These are phyloP conservation scores for Hyperopisus bebe DNA, from an alignment of 2,113 vertebrate genomes.

Conservation along the genomic window DNA sequence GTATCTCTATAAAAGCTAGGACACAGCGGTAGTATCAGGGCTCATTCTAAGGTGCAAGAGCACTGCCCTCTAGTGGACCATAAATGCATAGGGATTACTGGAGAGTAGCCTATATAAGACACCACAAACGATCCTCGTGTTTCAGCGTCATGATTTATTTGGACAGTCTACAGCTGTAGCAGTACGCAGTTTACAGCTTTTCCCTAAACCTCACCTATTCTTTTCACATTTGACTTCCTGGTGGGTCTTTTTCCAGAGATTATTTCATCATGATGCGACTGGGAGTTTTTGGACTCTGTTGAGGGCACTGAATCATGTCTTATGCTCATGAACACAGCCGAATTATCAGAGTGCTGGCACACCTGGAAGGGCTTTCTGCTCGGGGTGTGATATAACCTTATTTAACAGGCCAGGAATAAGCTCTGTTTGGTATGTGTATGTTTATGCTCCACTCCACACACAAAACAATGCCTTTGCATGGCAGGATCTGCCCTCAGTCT, in stretches of 20 bases:
- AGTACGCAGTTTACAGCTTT: background rate
- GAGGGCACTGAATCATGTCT: background rate
- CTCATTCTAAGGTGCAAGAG: background rate
- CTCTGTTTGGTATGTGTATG: background rate
- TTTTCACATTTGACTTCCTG: background rate
- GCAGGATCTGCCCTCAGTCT: background rate
- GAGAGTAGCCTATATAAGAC: background rate
- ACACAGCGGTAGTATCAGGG: background rate
- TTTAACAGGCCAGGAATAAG: background rate
- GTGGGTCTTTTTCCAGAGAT: background rate
- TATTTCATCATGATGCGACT: background rate
- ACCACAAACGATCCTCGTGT: background rate
- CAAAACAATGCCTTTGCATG: background rate
- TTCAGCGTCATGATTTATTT: background rate
- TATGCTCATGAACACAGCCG: no score
- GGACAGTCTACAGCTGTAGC: background rate
- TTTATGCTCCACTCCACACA: background rate
- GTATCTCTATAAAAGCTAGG: background rate
- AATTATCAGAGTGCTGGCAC: background rate
- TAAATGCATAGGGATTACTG: background rate
- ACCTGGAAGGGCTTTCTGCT: background rate
- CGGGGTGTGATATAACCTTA: background rate
- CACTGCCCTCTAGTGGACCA: background rate
- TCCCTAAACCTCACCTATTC: background rate
- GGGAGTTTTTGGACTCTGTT: background rate